Base-by-base conservation (phyloP, 2,888 invertebrate genomes). In the Anthrax anthrax region DNA sequence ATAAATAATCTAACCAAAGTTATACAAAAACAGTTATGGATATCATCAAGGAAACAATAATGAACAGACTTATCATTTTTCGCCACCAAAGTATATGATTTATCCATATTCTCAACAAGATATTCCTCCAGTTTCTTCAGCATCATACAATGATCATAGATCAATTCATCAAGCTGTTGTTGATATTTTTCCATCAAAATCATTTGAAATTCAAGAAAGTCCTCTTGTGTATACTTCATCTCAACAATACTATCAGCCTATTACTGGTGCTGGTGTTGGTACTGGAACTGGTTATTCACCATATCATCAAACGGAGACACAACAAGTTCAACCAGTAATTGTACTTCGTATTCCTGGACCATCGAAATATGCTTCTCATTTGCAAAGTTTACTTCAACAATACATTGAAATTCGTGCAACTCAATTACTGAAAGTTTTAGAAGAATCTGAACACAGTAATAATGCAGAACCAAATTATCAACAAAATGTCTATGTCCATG, bases 51-150 rank as follows among this genome's bases (percentile, higher is more conserved):
- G 49, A 2, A 44, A 52, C 8, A 47, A 47, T 16, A 43, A 50
- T 18, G 55, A 60, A 48, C 55, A 58, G 42, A 60, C 63, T 18
- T 67, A 67, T 49, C 60, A 63, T 16, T 67, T 66, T 48, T 59
- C 63, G n/a, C 64, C 64, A 32, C 70, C 71, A 13, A 78, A 74
- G 57, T 80, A 76, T 55, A 74, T 76, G 70, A 72, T 80, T 50
- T 81, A 81, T 57, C 81, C 81, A 5, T 81, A 81, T 59, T 81
- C 81, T 0, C 81, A 81, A 60, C 71, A 77, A 47, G 77, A 81
- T 55, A 76, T 79, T 49, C 65, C 67, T 18, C 63, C 68, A 8
- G 56, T 55, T 1, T 55, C 59, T 1, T 56, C 54, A 12, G 58
- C 60, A 46, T 51, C 52, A 6, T n/a, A 36, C 9, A n/a, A 3